phyloP scores from a whole-genome alignment of 2,888 invertebrate genomes.

The Morpho deidamia region DNA sequence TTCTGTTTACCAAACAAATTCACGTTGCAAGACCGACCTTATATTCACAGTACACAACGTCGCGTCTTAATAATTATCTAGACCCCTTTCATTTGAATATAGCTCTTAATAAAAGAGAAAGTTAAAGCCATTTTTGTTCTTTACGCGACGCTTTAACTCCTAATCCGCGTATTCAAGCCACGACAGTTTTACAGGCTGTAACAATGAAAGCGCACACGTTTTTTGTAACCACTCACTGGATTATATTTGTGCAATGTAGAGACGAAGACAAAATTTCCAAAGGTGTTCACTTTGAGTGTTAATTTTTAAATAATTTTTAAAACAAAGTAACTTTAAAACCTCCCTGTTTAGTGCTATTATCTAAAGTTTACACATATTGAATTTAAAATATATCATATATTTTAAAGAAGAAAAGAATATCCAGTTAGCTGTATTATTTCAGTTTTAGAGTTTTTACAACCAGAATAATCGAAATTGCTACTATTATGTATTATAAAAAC shows the following conservation, averaged over 20 bases:
- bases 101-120: slow-evolving; percentile 8
- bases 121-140: slow-evolving; percentile 2
- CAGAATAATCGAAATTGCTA: too few relatives aligned
- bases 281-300: slow-evolving; percentile 35
- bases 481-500: too few relatives aligned
- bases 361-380: too few relatives aligned
- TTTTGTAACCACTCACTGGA: slow-evolving; percentile 31
- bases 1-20: slow-evolving; percentile 65
- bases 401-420: too few relatives aligned
- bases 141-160: background rate
- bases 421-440: too few relatives aligned
- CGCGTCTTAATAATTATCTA: slow-evolving; percentile 24
- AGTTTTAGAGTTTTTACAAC: too few relatives aligned
- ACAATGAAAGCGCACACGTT: slow-evolving; percentile 33
- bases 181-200: slow-evolving; percentile 25
- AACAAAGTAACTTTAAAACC: too few relatives aligned
- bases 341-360: too few relatives aligned
- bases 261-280: slow-evolving; percentile 70
- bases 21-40: slow-evolving; percentile 40
- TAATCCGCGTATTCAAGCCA: background rate
- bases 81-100: slow-evolving; percentile 15
- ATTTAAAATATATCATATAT: too few relatives aligned
- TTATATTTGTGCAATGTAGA: slow-evolving; percentile 39
- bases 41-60: slow-evolving; percentile 24
- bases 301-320: too few relatives aligned